Conservation (phyloP, 1,140 invertebrate genomes). For the Brachionus calyciflorus region DNA sequence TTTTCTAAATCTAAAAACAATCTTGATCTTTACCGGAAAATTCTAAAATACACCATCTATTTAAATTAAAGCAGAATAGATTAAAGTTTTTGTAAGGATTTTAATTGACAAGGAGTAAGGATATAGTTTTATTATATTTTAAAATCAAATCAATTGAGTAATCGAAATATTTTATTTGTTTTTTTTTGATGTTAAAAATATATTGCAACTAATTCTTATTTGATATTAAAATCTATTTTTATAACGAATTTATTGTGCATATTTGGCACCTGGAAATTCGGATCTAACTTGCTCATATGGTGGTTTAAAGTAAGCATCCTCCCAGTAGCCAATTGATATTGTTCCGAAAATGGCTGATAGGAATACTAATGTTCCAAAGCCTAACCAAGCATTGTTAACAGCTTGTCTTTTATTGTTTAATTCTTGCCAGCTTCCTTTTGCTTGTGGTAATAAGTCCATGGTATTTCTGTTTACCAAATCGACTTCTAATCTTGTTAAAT, state of each 20-base stretch:
- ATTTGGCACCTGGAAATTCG: conserved; percentile 39
- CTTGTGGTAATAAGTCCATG: conserved; percentile 52
- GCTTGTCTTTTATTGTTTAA: conserved; percentile 48
- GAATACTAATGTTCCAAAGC: background rate
- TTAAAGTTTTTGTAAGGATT: no score
- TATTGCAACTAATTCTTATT: conserved; percentile 1
- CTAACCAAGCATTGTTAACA: conserved; percentile 18
- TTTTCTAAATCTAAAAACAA: no score
- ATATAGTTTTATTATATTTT: no score
- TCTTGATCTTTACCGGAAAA: no score
- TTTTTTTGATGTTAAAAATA: background rate
- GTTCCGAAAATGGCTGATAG: conserved; percentile 26
- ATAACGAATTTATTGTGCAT: background rate
- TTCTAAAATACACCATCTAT: no score
- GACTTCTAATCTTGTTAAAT: conserved; percentile 48
- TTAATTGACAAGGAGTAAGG: no score
- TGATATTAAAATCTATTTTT: background rate
- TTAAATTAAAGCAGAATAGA: no score
- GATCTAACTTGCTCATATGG: conserved; percentile 36
- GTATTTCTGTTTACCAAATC: conserved; percentile 49
- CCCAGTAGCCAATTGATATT: conserved; percentile 23
- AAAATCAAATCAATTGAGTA: no score
- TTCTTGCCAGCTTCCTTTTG: conserved; percentile 52
- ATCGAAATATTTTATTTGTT: no score
- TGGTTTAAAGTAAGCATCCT: conserved; percentile 33